Evolutionary conservation across 2,888 invertebrate genomes (phyloP), one percentile per base, ranked within the genome.

Genomic region (Griposia aprilina): DNA sequence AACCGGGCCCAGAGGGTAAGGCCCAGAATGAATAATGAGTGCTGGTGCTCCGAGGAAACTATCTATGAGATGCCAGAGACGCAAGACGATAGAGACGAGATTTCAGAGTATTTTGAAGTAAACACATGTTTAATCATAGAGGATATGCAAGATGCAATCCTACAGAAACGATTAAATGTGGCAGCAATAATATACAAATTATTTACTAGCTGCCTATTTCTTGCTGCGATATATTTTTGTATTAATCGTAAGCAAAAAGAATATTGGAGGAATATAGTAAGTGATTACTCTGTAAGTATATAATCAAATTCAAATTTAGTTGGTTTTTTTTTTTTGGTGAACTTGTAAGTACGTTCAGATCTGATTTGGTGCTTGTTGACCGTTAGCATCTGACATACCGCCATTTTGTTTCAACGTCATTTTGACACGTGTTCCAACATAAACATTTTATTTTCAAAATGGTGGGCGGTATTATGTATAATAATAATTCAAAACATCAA

Each of bases 31-130:
- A 67, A 13, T 30, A 50, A 23, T 30, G 26, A 30, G 23, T 67
- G 45, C 13, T 26, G 66, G 66, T 67, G 48, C 26, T 20, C 13
- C 2, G 60, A 75, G 8, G 62, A 76, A 52, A 30, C 76, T 30
- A 62, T 75, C 17, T 62, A 23, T 52, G 62, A 76, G 30, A 36
- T 55, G 52, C 30, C 45, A 45, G 76, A 59, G n/a, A 13, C 3
- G 20, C 57, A 48, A 48, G 57, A 48, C n/a, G 30, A 8, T 1
- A 6, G 30, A 48, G 7, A 30, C 11, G 2, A 17, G 20, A 2
- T 11, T 0, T 2, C 36, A 20, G 15, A n/a, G 8, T 0, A n/a
- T n/a, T 30, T 15, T 15, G 36, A 26, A 30, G 59, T 23, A 13
- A 15, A 30, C 0, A n/a, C 72, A 30, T 6, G 30, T 20, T 6